Conservation (phyloP, 1,140 invertebrate species). For the Fopius arisanus region DNA sequence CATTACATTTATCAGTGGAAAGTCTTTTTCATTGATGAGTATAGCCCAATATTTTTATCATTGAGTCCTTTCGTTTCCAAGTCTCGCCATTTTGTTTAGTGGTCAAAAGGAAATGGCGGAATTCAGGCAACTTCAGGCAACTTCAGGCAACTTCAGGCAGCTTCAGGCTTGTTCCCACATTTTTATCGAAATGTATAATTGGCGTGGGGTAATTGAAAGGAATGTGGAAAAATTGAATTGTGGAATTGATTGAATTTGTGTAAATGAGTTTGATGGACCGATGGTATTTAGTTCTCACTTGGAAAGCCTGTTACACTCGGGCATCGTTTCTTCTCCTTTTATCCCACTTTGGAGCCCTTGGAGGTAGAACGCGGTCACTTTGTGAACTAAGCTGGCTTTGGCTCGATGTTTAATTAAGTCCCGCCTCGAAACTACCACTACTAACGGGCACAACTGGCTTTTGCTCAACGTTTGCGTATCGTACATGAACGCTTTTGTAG, state of each 20-base stretch:
- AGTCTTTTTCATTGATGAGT: no score
- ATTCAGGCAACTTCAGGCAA: no score
- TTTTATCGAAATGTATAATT: no score
- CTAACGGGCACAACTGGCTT: conserved; percentile 37
- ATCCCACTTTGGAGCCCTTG: conserved; percentile 6
- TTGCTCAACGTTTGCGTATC: conserved; percentile 25
- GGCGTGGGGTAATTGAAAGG: no score
- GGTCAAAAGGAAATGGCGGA: no score
- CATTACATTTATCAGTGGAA: no score
- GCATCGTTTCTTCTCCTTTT: background rate
- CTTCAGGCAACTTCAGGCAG: no score
- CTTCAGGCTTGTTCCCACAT: no score
- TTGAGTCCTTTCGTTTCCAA: no score
- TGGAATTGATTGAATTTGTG: background rate
- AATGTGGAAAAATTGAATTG: background rate
- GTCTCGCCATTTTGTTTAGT: no score
- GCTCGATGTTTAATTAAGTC: conserved; percentile 65
- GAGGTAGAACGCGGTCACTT: conserved; percentile 59
- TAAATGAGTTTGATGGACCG: background rate
- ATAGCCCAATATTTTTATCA: no score
- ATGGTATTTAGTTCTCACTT: conserved; percentile 21
- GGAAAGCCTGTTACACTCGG: conserved; percentile 12
- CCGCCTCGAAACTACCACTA: conserved; percentile 53
- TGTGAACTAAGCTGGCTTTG: conserved; percentile 64
- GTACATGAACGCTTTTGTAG: conserved; percentile 25